Evolutionary conservation across 2,888 invertebrate genomes (phyloP), one percentile per base, ranked within the genome.

Genomic region (Epistrophe eligans): DNA sequence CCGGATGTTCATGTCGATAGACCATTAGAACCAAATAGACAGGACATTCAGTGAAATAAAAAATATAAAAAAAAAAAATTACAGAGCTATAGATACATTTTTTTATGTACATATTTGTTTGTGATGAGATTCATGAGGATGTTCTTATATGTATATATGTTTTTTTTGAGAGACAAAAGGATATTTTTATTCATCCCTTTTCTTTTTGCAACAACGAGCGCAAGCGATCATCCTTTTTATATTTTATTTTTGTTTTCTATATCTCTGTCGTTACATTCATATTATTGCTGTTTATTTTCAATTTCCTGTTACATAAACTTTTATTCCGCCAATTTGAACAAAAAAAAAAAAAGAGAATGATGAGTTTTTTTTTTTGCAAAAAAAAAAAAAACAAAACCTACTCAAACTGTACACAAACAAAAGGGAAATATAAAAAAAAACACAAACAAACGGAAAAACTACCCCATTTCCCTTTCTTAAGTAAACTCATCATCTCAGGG

Each of bases 291-390:
- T 87, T 87, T 87, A 83, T 87, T 83, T 87, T 82, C 83, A 79
- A 87, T 87, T 87, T 87, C 87, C 87, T 76, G 76, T 79, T 79
- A 83, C 83, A 83, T 83, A 82, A 79, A 87, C 83, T 79, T 83
- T 87, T 79, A 87, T 87, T 79, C 62, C 71, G 87, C 76, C 87
- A 83, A 83, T 87, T 74, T 82, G 76, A 82, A 66, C 74, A 82
- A 58, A 66, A 64, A 66, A 73, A 77, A 40, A 77, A 40, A 62
- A 32, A 32, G 5, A 35, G 0, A 57, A 38, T 60, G 52, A 55
- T 67, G 57, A 64, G 45, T 40, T 48, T 64, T 40, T 48, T 64
- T 40, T 66, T n/a, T 45, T n/a, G 8, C 4, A 35, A 17, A 50
- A 50, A 35, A 50, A 19, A 50, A 38, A 58, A 24, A n/a, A 48